phyloP scores from a whole-genome alignment of 2,888 invertebrate species.

The Aproaerema taeniolella region DNA sequence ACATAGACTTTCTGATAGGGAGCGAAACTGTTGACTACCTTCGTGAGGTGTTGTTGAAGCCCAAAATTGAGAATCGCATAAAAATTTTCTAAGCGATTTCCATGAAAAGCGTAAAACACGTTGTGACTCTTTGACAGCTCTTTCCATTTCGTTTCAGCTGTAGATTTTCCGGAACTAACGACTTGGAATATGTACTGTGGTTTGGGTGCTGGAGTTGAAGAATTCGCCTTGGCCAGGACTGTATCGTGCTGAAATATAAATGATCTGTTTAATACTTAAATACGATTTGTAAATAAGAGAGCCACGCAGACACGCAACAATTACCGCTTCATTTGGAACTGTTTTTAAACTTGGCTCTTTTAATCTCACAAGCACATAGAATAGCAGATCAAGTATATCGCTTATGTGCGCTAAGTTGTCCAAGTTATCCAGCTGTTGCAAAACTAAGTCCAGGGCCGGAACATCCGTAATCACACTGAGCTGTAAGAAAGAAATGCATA shows the following conservation, averaged over 20 bases:
- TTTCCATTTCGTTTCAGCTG: conserved; percentile 78
- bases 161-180: conserved; percentile 68
- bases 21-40: too few species aligned
- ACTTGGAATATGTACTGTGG: conserved; percentile 86
- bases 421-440: conserved; percentile 64
- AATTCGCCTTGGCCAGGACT: conserved; percentile 71
- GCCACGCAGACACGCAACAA: too few species aligned
- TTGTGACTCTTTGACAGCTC: conserved; percentile 71
- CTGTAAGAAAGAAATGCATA: conserved; percentile 36
- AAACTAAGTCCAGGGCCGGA: conserved; percentile 73
- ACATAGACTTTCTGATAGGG: too few species aligned
- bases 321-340: conserved; percentile 71
- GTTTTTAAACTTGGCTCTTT: conserved; percentile 79
- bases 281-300: too few species aligned
- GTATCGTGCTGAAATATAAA: conserved; percentile 61
- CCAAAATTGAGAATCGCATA: conserved; percentile 88
- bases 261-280: too few species aligned
- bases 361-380: conserved; percentile 80
- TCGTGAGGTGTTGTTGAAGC: conserved; percentile 83
- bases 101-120: conserved; percentile 86
- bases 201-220: conserved; percentile 51
- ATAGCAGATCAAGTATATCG: conserved; percentile 79
- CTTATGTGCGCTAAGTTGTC: conserved; percentile 56
- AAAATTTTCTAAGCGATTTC: conserved; percentile 88
- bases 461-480: conserved; percentile 74